Percentiles rank a stretch among this genome's conserved stretches.
phyloP scores from a whole-genome alignment of 2,113 vertebrate genomes.

The Tragelaphus imberbis region DNA sequence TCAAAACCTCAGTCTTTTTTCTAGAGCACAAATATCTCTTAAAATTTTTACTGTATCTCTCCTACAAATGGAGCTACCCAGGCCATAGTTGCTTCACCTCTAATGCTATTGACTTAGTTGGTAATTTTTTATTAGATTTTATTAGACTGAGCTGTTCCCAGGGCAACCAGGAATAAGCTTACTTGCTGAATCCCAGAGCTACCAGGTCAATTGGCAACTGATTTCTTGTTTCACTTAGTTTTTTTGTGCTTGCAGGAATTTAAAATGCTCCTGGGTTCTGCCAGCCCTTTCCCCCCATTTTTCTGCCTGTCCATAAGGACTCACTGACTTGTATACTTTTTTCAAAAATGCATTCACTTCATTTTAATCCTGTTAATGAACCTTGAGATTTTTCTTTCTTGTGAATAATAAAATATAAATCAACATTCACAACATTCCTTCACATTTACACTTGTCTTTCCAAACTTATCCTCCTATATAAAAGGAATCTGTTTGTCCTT shows the following conservation, averaged over 20 bases:
- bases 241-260: background rate
- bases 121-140: slow-evolving; percentile 14
- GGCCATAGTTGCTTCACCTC: background rate
- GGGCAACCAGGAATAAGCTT: background rate
- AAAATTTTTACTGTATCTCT: background rate
- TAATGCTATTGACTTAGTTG: background rate
- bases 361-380: slow-evolving; percentile 3
- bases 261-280: background rate
- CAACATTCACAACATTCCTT: background rate
- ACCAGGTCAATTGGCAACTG: background rate
- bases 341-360: background rate
- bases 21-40: background rate
- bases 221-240: background rate
- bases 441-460: background rate
- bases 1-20: background rate
- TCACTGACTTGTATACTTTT: background rate
- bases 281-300: background rate
- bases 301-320: background rate
- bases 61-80: background rate
- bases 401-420: background rate
- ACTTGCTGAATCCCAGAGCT: background rate
- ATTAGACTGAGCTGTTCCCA: background rate
- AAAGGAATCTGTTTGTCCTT: background rate
- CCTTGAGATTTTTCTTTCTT: background rate
- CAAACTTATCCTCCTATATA: background rate